These are phyloP conservation scores for Paradoxurus hermaphroditus DNA, from an alignment of 2,113 vertebrate species.

Conservation along the genomic window DNA sequence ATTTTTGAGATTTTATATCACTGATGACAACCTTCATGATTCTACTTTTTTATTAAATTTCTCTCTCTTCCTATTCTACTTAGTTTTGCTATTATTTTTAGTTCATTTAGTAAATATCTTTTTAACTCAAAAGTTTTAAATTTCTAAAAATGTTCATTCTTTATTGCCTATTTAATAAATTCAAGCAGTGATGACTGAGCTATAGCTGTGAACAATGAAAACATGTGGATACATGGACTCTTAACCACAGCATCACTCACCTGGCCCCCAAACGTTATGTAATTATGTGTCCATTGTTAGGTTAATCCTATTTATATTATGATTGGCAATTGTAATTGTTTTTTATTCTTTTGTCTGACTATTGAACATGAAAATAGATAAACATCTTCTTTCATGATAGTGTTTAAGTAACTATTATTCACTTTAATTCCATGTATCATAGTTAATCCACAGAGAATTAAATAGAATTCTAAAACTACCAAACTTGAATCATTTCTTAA, in stretches of 20 bases:
- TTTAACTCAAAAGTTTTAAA: neutral
- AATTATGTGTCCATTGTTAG: neutral
- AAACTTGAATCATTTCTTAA: neutral
- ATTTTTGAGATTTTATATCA: conserved; percentile 21
- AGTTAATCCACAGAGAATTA: neutral
- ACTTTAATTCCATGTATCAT: neutral
- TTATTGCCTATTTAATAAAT: neutral
- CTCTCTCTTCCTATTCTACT: neutral
- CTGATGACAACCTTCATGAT: neutral
- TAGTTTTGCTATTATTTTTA: neutral
- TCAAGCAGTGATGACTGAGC: neutral
- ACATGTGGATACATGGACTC: neutral
- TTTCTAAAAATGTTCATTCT: neutral
- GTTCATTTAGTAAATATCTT: neutral
- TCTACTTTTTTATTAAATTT: neutral
- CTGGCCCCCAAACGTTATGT: neutral
- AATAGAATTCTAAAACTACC: neutral
- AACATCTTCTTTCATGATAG: neutral
- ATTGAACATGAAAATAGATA: neutral
- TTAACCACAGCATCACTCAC: neutral
- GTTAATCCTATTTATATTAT: neutral
- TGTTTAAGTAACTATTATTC: neutral
- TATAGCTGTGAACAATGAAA: neutral
- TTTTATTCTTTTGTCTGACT: neutral
- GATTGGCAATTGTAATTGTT: neutral